Evolutionary conservation across 2,888 invertebrate genomes (phyloP), one percentile per base, ranked within the genome.

Genomic region (Hymenopus coronatus): DNA sequence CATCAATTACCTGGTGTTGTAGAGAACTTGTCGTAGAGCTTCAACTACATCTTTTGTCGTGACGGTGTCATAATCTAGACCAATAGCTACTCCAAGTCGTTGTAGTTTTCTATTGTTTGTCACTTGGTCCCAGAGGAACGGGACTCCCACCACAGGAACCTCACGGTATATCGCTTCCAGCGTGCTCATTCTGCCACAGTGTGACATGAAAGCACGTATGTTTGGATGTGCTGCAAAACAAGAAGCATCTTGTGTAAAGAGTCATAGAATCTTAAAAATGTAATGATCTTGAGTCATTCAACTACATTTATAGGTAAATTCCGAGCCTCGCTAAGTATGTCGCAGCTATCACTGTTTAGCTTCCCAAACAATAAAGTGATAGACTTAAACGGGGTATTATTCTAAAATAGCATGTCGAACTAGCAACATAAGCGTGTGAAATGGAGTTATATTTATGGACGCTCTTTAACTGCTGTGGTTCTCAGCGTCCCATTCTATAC

Each of bases 131-230:
- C 94, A 94, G 90, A 94, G 94, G 81, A 94, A 91, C 0, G 95
- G 94, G 82, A 95, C 94, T 90, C 94, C 94, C 27, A 94, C 91
- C 20, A 94, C 91, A 0, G 94, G 94, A 27, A 93, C 93, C n/a
- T 93, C 94, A 90, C 93, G 93, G 87, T 94, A 93, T 87, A 94
- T 92, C 0, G 94, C 92, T 90, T 94, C 94, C 0, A 92, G 93
- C 27, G 93, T 93, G 91, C 94, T 94, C n/a, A 94, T 91, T 7
- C 94, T 90, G 0, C 94, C 94, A 2, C 94, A 94, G 84, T 94
- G 94, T 0, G 94, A 94, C 4, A 94, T 93, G 88, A 94, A 94
- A 0, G 93, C 90, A 85, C 93, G 92, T 0, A 94, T 92, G 91
- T 94, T 94, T 1, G 93, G 92, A 91, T 94, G 94, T 0, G 94